Conservation (phyloP, 2,113 vertebrate genomes). For the Trematomus loennbergii region DNA sequence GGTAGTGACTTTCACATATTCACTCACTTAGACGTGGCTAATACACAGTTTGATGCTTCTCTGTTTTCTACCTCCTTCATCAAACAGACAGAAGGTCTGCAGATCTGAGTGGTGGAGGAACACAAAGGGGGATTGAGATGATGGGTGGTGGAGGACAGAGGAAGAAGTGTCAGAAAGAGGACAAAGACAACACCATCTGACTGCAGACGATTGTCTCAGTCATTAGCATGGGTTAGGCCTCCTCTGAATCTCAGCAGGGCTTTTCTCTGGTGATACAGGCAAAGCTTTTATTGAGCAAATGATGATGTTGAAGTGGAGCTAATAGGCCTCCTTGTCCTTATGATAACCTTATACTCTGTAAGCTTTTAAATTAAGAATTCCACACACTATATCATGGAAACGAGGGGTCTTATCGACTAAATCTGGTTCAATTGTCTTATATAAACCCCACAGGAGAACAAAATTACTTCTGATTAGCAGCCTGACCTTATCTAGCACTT, state of each 20-base stretch:
- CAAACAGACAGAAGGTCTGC: constrained; percentile 53
- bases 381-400: neutral
- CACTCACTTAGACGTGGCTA: neutral
- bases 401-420: neutral
- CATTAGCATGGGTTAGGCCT: constrained; percentile 44
- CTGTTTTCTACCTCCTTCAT: constrained; percentile 37
- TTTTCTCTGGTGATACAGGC: constrained; percentile 49
- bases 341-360: constrained; percentile 7
- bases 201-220: constrained; percentile 65
- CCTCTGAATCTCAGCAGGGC: constrained; percentile 40
- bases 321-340: neutral
- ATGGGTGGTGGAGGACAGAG: constrained; percentile 55
- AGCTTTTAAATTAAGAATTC: neutral
- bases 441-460: neutral
- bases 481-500: neutral
- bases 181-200: constrained; percentile 71
- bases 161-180: constrained; percentile 64
- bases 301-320: constrained; percentile 44
- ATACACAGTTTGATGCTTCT: constrained; percentile 4
- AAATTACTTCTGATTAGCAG: neutral
- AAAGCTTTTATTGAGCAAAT: constrained; percentile 48
- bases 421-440: neutral
- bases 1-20: neutral
- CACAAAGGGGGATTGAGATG: constrained; percentile 62
- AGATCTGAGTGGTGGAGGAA: constrained; percentile 33